phyloP scores from a whole-genome alignment of 64 coral and sea anemone species.

The Montipora sp. region DNA sequence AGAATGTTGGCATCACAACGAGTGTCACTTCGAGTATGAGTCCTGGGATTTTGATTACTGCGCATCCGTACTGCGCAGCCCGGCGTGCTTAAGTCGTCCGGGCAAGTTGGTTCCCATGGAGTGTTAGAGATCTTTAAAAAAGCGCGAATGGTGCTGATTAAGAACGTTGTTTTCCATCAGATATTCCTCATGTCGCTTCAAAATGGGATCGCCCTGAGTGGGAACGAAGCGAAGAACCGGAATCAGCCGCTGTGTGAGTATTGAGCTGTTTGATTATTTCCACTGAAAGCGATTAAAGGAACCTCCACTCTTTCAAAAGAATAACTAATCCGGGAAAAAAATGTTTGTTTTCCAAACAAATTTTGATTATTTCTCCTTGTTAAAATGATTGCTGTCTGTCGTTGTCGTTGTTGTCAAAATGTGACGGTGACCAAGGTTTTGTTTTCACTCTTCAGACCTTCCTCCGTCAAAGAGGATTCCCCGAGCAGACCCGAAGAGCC shows the following conservation, averaged over 20 bases:
- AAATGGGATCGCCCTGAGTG: conserved; percentile 98
- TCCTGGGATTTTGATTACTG: no score
- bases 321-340: not conserved
- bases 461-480: conserved; percentile 55
- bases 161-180: conserved; percentile 30
- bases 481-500: conserved; percentile 62
- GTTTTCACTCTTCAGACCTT: conserved; percentile 9
- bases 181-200: conserved; percentile 85
- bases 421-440: no score
- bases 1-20: no score
- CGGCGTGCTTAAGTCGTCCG: no score
- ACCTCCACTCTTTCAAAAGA: not conserved
- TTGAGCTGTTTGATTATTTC: not conserved
- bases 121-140: no score
- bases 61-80: no score
- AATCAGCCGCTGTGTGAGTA: conserved; percentile 35
- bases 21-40: no score
- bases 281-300: no score
- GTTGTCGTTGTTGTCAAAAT: no score
- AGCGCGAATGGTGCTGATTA: not conserved
- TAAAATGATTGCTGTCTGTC: no score
- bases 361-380: no score
- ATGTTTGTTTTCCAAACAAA: not conserved
- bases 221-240: conserved; percentile 77
- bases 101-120: no score